Percentiles rank a stretch among this genome's conserved stretches.
Evolutionary conservation across 2,113 vertebrate genomes (phyloP).

Genomic region (Forbesichthys papilliferus): DNA sequence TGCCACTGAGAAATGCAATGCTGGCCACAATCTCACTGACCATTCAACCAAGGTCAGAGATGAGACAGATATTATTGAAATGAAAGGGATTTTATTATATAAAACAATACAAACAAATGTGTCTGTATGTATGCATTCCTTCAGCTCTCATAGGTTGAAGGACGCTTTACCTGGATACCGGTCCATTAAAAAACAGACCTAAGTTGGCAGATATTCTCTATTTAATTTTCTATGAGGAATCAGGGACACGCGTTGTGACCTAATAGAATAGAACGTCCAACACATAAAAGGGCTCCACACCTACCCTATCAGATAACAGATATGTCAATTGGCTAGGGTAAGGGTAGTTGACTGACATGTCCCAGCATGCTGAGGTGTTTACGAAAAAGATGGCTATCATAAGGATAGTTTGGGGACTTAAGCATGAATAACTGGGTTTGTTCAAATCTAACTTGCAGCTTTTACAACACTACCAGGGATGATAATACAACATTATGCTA

Average conservation of each 20-base stretch:
- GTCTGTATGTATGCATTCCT: slow-evolving; percentile 8
- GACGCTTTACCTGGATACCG: slow-evolving; percentile 20
- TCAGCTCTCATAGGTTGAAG: slow-evolving; percentile 23
- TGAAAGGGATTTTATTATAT: slow-evolving; percentile 54
- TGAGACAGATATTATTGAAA: slow-evolving; percentile 1
- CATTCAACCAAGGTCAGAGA: background rate
- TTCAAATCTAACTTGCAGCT: no score
- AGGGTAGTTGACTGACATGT: background rate
- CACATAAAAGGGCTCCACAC: no score
- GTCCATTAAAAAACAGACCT: slow-evolving; percentile 29
- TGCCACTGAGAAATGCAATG: no score
- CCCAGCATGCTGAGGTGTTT: no score
- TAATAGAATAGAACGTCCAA: no score
- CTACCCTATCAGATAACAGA: no score
- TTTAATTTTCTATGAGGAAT: background rate
- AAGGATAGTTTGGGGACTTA: no score
- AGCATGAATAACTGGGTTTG: no score
- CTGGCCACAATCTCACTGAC: background rate
- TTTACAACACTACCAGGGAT: no score
- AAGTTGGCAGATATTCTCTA: slow-evolving; percentile 36
- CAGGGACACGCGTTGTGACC: background rate
- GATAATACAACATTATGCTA: no score
- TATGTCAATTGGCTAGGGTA: background rate
- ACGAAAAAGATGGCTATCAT: no score
- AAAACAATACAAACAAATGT: slow-evolving; percentile 40